Percentiles rank a stretch among this genome's conserved stretches.
Conservation (phyloP, 2,888 invertebrate species). For the Drosophila merina region DNA sequence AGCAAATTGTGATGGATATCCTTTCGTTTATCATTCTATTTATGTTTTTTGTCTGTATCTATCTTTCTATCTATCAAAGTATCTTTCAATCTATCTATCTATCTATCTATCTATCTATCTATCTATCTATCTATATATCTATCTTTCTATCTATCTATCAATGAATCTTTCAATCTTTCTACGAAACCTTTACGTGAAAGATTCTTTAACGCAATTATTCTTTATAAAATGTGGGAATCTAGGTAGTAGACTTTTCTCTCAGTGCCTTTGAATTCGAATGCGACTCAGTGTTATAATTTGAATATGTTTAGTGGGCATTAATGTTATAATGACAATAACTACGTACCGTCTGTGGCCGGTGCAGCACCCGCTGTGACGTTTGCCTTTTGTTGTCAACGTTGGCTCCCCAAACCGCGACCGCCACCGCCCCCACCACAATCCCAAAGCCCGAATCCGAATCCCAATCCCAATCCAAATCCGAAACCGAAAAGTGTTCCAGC, state of each 20-base stretch:
- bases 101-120: background rate
- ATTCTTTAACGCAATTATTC: background rate
- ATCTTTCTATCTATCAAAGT: background rate
- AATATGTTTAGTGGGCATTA: constrained; percentile 82
- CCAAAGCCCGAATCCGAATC: constrained; percentile 9
- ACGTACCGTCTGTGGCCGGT: constrained; percentile 64
- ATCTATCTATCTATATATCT: too few relatives aligned
- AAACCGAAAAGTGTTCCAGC: constrained; percentile 49
- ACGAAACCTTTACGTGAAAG: too few relatives aligned
- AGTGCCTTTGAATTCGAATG: constrained; percentile 8
- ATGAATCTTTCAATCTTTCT: background rate
- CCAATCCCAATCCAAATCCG: constrained; percentile 10
- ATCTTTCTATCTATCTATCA: too few relatives aligned
- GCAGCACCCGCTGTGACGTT: constrained; percentile 77
- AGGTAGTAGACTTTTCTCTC: background rate
- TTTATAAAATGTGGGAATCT: too few relatives aligned
- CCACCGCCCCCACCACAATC: constrained; percentile 3
- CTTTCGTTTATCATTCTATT: too few relatives aligned
- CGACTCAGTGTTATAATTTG: constrained; percentile 76
- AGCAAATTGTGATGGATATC: too few relatives aligned
- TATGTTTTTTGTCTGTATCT: background rate
- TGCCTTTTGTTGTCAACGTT: constrained; percentile 78
- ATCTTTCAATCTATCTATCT: background rate
- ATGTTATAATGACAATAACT: constrained; percentile 82
- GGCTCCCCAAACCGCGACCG: constrained; percentile 25